Base-by-base conservation (phyloP, 1,140 invertebrate species). In the Thaumetopoea pityocampa region DNA sequence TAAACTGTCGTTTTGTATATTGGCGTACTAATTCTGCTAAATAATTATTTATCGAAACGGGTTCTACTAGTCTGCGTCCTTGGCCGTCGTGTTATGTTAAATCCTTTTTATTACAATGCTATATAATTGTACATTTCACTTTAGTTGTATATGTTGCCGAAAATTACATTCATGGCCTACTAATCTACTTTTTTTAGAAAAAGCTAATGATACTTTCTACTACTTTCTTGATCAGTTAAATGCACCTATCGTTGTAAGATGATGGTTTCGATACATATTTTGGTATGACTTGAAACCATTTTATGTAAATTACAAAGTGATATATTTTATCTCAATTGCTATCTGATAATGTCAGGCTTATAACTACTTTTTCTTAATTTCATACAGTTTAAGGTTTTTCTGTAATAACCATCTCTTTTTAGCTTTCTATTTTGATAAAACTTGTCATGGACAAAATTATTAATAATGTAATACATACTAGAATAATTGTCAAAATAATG, bases 51-150 rank as follows among this genome's bases (percentile, higher is more conserved):
- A 44, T 33, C 33, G 35, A 51, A 59, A 61, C 57, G 23, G 36
- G 57, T 61, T 55, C 56, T 56, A 37, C 56, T 41, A 34, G 30
- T 52, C 35, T 30, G 33, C 26, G 57, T 52, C 52, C 57, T 61
- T 61, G 48, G 40, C 23, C 29, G 7, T 51, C 34, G 30, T 34
- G 15, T 42, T 41, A 53, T 42, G 40, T 19, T 42, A 51, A 50
- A 8, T 27, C 1, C 22, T 10, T 4, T 16, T 3, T 40, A 30
- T 8, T 19, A 20, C 12, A 5, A 7, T 29, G 16, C 7, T n/a
- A 4, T 22, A 29, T 33, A 33, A 18, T 34, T 9, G 9, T 26
- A 26, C 34, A 23, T 32, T 38, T 18, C 19, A 17, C 19, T 19
- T 18, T 33, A 5, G 24, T 6, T 19, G 11, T 20, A 32, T 1